Base-by-base conservation (phyloP, 1,140 invertebrate species). In the Battus philenor region DNA sequence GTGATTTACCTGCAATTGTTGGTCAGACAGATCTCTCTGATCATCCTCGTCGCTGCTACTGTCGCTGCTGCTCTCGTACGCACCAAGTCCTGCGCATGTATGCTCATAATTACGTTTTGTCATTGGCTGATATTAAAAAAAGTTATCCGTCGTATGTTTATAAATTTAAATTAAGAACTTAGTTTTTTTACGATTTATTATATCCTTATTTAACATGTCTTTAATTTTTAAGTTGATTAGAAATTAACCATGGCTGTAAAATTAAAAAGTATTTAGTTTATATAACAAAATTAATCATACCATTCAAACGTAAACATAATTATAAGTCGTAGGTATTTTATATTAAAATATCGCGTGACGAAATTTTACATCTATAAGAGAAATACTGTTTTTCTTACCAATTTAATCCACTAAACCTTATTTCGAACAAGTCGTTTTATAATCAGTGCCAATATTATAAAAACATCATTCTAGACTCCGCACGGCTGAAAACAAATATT, bases 11-110 rank as follows among this genome's bases (percentile, higher is more conserved):
- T 86, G 81, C 39, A 87, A 46, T 44, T 87, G 85, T 10, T 73
- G 65, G 43, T 87, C 85, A n/a, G 68, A 64, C 0, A 86, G 20
- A 26, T 87, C 79, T 5, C 70, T 67, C 6, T 53, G 53, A 3
- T 78, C 61, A 1, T 64, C 60, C 31, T 74, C 79, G 1, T 68
- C 70, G 4, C 32, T 63, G 43, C 70, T 75, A 2, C 71, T 72
- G 1, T 71, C 79, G 50, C 72, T 80, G 68, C 85, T 87, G 69
- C 80, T 83, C 64, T 84, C 85, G 72, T 87, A 87, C 45, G 81
- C 83, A 41, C 82, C 85, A 45, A 87, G 69, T 33, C 85, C 85
- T 87, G 73, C 57, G 73, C 57, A 55, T 41, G 49, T 24, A 57
- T 47, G 32, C 43, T 20, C 17, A 13, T 34, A 22, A 51, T 56